A percentile compares a stretch with the other conserved stretches of the same genome.
These are phyloP conservation scores for Brachymystax lenok DNA, from an alignment of 2,797 vertebrate species.

Conservation along the genomic window DNA sequence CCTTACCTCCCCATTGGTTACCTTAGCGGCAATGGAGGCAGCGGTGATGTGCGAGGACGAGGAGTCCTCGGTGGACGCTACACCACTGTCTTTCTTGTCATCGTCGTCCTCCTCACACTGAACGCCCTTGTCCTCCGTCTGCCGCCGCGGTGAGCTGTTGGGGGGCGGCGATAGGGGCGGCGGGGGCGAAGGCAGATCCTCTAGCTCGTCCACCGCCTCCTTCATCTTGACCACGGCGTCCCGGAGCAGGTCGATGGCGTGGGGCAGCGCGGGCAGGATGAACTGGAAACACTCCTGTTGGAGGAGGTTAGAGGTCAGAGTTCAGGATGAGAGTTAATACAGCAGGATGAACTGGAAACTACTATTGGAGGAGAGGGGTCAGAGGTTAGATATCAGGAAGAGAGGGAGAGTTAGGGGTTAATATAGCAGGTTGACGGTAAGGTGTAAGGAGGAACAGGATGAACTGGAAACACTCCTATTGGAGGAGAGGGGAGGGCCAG, in stretches of 20 bases:
- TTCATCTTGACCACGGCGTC: constrained; percentile 99
- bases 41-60: constrained; percentile 98
- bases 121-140: constrained; percentile 97
- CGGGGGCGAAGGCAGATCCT: constrained; percentile 96
- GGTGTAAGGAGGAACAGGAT: no score
- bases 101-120: constrained; percentile 99
- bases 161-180: constrained; percentile 95
- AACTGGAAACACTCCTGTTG: constrained; percentile 98
- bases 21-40: constrained; percentile 96
- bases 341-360: not conserved
- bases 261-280: constrained; percentile 98
- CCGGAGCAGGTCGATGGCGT: constrained; percentile 96
- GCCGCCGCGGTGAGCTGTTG: constrained; percentile 90
- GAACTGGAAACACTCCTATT: no score
- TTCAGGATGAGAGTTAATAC: not conserved
- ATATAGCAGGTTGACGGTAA: no score
- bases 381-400: not conserved
- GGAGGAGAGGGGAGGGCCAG: no score
- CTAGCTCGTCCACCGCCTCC: constrained; percentile 94
- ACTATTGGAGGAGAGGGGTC: not conserved
- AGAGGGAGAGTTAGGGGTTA: not conserved
- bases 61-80: constrained; percentile 98
- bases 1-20: constrained; percentile 58
- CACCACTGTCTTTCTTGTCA: constrained; percentile 98
- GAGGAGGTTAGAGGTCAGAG: not conserved